These are phyloP conservation scores for Aldabrachelys gigantea DNA, from an alignment of 2,113 vertebrate genomes.

Conservation along the genomic window DNA sequence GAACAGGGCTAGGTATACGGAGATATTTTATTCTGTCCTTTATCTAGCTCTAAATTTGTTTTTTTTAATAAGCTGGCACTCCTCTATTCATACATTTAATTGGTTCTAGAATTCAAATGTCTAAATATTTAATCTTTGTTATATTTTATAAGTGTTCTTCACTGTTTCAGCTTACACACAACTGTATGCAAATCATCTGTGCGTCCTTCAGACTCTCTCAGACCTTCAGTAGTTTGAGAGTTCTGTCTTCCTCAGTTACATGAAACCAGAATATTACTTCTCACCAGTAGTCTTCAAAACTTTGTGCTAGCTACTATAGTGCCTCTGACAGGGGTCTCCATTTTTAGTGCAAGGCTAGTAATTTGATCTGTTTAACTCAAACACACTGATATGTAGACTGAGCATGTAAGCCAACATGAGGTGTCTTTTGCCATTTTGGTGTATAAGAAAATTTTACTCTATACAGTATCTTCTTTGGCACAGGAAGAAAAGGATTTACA, in stretches of 20 bases:
- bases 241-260: not conserved
- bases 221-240: too few relatives aligned
- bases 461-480: not conserved
- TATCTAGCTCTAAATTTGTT: too few relatives aligned
- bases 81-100: too few relatives aligned
- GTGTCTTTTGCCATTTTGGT: not conserved
- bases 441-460: not conserved
- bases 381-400: not conserved
- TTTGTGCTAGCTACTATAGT: not conserved
- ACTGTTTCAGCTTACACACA: too few relatives aligned
- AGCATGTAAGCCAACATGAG: not conserved
- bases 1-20: not conserved
- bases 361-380: not conserved
- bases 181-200: too few relatives aligned
- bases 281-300: not conserved
- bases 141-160: too few relatives aligned
- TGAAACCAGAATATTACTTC: not conserved
- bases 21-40: too few relatives aligned
- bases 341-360: not conserved
- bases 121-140: too few relatives aligned
- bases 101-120: too few relatives aligned
- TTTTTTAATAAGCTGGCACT: too few relatives aligned
- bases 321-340: too few relatives aligned
- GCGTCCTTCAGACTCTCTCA: too few relatives aligned
- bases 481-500: not conserved